These are phyloP conservation scores for Hydrocynus forskahlii DNA, from an alignment of 2,797 vertebrate species.

Conservation along the genomic window DNA sequence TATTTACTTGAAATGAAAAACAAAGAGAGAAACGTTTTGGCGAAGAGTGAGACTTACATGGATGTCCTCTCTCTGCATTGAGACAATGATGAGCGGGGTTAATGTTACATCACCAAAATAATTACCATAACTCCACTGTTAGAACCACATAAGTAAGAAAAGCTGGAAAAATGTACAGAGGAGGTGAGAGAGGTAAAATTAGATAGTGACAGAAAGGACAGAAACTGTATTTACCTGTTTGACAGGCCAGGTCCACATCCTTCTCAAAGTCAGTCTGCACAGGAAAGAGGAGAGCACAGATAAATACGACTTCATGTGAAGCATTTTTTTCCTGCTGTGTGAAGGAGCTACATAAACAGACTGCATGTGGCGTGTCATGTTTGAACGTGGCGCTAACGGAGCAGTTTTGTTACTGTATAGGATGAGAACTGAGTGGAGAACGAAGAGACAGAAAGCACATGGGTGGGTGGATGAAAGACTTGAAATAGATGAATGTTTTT, in stretches of 20 bases:
- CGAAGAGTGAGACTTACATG: constrained; percentile 79
- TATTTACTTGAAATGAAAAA: constrained; percentile 9
- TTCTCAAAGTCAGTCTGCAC: constrained; percentile 99
- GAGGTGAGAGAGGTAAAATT: constrained; percentile 26
- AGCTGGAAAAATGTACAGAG: constrained; percentile 31
- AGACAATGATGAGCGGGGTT: constrained; percentile 67
- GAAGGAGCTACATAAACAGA: background rate
- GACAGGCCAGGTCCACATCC: constrained; percentile 98
- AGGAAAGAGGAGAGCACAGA: constrained; percentile 61
- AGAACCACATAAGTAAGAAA: constrained; percentile 35
- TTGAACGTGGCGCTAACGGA: background rate
- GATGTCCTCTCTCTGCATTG: constrained; percentile 84
- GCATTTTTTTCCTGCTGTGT: background rate
- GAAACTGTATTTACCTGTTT: constrained; percentile 86
- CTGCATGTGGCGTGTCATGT: background rate
- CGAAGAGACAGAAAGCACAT: constrained; percentile 3
- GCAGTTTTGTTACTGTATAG: constrained; percentile 9
- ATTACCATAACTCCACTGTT: constrained; percentile 55
- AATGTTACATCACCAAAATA: constrained; percentile 62
- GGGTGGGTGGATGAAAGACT: constrained; percentile 10
- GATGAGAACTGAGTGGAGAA: constrained; percentile 25
- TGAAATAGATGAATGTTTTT: background rate
- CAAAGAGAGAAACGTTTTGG: background rate
- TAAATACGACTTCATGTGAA: constrained; percentile 41
- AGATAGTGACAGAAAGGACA: background rate